phyloP scores from a whole-genome alignment of 2,888 invertebrate genomes.

The Synergus gifuensis region DNA sequence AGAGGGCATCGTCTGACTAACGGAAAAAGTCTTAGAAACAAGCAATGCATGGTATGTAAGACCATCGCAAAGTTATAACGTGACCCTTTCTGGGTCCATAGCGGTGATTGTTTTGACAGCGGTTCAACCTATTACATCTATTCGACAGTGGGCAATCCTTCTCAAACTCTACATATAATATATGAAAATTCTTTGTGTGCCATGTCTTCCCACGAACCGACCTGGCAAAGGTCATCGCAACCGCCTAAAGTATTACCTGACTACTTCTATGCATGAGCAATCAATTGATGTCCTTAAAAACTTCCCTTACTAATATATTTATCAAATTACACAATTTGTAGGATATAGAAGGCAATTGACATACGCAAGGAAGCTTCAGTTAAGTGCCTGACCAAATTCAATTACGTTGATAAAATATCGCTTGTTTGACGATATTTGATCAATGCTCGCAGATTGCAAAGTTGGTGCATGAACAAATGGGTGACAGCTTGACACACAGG shows the following conservation, averaged over 20 bases:
- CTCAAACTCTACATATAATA: neutral
- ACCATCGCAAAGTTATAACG: neutral
- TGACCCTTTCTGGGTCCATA: neutral
- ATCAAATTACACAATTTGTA: too few species aligned
- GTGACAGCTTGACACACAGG: conserved; percentile 44
- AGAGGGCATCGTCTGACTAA: neutral
- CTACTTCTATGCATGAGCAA: too few species aligned
- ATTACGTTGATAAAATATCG: conserved; percentile 43
- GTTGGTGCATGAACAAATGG: neutral
- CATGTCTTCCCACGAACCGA: neutral
- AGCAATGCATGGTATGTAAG: too few species aligned
- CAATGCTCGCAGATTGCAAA: neutral
- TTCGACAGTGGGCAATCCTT: neutral
- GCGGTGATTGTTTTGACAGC: neutral
- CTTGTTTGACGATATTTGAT: neutral
- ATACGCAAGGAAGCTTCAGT: conserved; percentile 12
- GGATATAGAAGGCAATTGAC: neutral
- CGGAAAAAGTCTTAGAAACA: too few species aligned
- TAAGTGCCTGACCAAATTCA: conserved; percentile 53
- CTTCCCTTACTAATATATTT: too few species aligned
- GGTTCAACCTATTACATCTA: neutral
- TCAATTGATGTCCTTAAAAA: too few species aligned
- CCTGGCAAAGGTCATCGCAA: too few species aligned
- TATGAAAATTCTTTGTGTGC: neutral
- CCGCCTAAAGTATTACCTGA: too few species aligned